These are phyloP conservation scores for Phoxinus dragarum DNA, from an alignment of 2,797 vertebrate species.

Conservation along the genomic window DNA sequence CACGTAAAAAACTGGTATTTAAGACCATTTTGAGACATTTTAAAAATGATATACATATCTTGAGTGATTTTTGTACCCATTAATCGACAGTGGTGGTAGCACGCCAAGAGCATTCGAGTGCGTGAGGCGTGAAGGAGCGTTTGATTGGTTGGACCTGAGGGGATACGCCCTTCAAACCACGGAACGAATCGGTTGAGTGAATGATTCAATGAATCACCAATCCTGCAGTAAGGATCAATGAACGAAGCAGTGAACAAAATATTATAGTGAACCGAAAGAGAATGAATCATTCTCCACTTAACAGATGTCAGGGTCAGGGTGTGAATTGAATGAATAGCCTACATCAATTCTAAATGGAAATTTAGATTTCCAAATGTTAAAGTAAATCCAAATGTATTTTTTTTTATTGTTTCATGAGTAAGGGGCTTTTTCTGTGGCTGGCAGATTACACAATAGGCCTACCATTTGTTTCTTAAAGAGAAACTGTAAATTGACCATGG, in stretches of 20 bases:
- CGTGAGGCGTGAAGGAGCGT: neutral
- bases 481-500: too few species aligned
- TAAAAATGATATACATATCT: too few species aligned
- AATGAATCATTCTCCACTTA: neutral
- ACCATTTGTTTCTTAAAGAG: too few species aligned
- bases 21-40: too few species aligned
- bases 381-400: neutral
- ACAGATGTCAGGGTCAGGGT: too few species aligned
- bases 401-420: too few species aligned
- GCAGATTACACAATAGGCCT: too few species aligned
- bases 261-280: neutral
- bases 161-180: neutral
- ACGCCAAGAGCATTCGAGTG: neutral
- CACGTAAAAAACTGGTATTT: too few species aligned
- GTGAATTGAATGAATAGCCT: neutral
- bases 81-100: too few species aligned
- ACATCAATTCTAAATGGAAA: neutral
- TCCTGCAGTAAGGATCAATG: neutral
- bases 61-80: too few species aligned
- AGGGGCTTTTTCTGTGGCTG: too few species aligned
- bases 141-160: neutral
- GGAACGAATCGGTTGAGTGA: neutral
- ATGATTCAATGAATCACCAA: neutral
- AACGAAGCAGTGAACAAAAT: neutral
- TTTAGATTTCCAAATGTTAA: neutral